Evolutionary conservation across 1,140 invertebrate species (phyloP).

Genomic region (Drosophila virilis): DNA sequence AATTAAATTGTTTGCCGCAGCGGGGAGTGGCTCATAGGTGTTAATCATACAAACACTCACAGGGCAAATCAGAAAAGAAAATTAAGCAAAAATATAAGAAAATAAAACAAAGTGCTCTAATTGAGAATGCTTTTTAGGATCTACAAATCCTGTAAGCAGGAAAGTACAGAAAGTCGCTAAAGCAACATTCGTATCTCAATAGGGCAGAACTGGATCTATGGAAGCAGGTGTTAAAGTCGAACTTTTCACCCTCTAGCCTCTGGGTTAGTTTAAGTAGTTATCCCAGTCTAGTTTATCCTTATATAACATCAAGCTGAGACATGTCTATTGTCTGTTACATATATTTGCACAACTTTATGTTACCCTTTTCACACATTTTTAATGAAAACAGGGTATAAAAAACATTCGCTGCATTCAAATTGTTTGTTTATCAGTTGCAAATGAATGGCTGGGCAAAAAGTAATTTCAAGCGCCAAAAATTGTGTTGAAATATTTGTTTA

Average conservation of each 20-base stretch:
- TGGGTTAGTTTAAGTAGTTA: no score
- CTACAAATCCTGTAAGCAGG: background rate
- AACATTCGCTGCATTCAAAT: conserved; percentile 19
- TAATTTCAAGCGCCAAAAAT: background rate
- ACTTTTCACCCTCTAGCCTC: no score
- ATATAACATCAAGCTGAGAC: no score
- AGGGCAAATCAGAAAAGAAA: background rate
- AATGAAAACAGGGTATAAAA: background rate
- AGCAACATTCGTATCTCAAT: no score
- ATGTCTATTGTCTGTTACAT: no score
- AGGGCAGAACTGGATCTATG: no score
- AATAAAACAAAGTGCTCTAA: background rate
- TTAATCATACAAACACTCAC: conserved; percentile 55
- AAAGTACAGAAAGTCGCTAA: no score
- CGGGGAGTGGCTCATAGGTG: conserved; percentile 42
- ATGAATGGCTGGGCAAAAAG: conserved; percentile 4
- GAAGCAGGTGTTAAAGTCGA: no score
- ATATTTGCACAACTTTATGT: no score
- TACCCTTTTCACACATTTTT: no score
- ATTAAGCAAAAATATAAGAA: background rate
- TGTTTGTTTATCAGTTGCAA: conserved; percentile 17
- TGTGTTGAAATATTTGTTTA: conserved; percentile 39
- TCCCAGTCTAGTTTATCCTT: no score
- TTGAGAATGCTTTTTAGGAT: background rate
- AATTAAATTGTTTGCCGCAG: conserved; percentile 46